Evolutionary conservation across 2,888 invertebrate genomes (phyloP).

Genomic region (Rosalia funebris): DNA sequence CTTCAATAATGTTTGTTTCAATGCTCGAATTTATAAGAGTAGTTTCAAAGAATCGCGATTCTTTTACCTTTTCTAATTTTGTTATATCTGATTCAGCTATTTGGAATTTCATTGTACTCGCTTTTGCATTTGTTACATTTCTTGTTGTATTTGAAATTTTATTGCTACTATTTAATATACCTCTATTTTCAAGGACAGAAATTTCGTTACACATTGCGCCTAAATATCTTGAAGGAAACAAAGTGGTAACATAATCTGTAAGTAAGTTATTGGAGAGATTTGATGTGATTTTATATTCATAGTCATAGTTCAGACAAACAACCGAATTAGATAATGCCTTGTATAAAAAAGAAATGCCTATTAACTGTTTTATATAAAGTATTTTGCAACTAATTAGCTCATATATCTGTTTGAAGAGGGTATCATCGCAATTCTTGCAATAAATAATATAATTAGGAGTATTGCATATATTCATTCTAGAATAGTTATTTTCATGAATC

Average conservation of each 20-base stretch:
- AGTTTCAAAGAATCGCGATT: background rate
- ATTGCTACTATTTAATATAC: constrained; percentile 72
- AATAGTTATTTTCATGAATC: constrained; percentile 62
- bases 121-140: too few species aligned
- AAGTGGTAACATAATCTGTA: constrained; percentile 52
- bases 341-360: constrained; percentile 71
- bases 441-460: constrained; percentile 79
- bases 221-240: constrained; percentile 54
- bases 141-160: constrained; percentile 54
- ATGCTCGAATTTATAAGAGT: background rate
- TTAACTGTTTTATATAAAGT: constrained; percentile 69
- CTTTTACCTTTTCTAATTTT: background rate
- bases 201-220: constrained; percentile 83
- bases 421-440: constrained; percentile 79
- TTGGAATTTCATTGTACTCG: too few species aligned
- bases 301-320: constrained; percentile 71
- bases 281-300: constrained; percentile 68
- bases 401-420: constrained; percentile 76
- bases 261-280: constrained; percentile 65
- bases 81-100: constrained; percentile 11
- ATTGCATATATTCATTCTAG: constrained; percentile 68
- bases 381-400: constrained; percentile 78
- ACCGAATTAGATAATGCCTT: constrained; percentile 71
- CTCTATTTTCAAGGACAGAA: constrained; percentile 74
- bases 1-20: background rate